Evolutionary conservation across 2,113 vertebrate species (phyloP).

Genomic region (Charina bottae): DNA sequence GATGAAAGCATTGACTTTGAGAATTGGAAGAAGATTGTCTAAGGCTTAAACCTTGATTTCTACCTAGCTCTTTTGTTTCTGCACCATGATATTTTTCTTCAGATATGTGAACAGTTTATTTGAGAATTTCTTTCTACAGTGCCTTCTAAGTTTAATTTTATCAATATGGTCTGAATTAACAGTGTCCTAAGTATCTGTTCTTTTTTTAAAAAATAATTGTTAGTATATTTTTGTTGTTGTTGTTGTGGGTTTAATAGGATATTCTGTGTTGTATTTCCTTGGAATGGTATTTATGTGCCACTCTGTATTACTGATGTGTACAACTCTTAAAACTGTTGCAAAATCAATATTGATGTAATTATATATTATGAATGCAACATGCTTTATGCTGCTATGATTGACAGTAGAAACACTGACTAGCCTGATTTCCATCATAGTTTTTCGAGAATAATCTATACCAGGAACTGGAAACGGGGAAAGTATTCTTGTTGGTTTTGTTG

Average conservation of each 20-base stretch:
- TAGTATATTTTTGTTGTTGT: background rate
- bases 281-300: background rate
- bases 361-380: background rate
- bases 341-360: background rate
- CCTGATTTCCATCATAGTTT: background rate
- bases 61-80: background rate
- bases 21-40: background rate
- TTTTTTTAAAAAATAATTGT: background rate
- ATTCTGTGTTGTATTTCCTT: background rate
- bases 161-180: background rate
- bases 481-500: background rate
- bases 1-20: background rate
- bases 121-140: background rate
- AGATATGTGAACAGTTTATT: background rate
- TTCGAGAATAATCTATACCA: background rate
- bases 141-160: background rate
- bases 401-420: background rate
- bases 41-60: background rate
- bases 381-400: background rate
- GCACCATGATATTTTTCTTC: background rate
- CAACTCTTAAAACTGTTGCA: background rate
- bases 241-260: background rate
- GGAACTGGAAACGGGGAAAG: too few relatives aligned
- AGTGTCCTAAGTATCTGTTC: background rate
- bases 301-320: background rate